These are phyloP conservation scores for Amia ocellicauda DNA, from an alignment of 2,113 vertebrate genomes.

Conservation along the genomic window DNA sequence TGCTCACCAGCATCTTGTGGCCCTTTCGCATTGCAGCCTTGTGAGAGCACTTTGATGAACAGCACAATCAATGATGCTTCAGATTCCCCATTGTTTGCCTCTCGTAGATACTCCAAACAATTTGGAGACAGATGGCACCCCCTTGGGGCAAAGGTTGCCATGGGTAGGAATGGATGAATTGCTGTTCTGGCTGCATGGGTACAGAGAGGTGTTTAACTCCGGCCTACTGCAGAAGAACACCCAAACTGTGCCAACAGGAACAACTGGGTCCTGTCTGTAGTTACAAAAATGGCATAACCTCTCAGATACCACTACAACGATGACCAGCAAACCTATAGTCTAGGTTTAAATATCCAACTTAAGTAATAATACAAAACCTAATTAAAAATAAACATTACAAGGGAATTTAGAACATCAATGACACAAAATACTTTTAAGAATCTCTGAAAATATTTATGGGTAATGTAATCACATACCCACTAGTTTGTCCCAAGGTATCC, in stretches of 20 bases:
- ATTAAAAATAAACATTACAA: no score
- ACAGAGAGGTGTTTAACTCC: slow-evolving; percentile 55
- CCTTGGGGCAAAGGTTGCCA: slow-evolving; percentile 56
- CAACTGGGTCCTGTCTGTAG: not conserved
- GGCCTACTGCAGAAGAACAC: slow-evolving; percentile 37
- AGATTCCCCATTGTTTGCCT: slow-evolving; percentile 59
- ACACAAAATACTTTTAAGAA: no score
- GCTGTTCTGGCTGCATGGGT: slow-evolving; percentile 31
- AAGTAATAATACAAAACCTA: no score
- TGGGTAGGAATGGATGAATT: slow-evolving; percentile 53
- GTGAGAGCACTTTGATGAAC: slow-evolving; percentile 65
- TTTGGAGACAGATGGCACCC: slow-evolving; percentile 68
- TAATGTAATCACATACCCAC: no score
- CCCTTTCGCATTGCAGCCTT: slow-evolving; percentile 54
- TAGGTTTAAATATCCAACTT: no score
- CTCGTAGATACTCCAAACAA: slow-evolving; percentile 39
- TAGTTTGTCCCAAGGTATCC: no score
- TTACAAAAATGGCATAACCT: no score
- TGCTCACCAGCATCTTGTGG: slow-evolving; percentile 66
- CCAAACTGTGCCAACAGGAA: slow-evolving; percentile 4
- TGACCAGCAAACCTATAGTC: no score
- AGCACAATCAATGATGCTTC: slow-evolving; percentile 59
- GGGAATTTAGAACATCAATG: no score
- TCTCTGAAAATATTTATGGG: no score
- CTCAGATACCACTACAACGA: no score